Conservation (phyloP, 2,113 vertebrate genomes). For the Girardinichthys multiradiatus region DNA sequence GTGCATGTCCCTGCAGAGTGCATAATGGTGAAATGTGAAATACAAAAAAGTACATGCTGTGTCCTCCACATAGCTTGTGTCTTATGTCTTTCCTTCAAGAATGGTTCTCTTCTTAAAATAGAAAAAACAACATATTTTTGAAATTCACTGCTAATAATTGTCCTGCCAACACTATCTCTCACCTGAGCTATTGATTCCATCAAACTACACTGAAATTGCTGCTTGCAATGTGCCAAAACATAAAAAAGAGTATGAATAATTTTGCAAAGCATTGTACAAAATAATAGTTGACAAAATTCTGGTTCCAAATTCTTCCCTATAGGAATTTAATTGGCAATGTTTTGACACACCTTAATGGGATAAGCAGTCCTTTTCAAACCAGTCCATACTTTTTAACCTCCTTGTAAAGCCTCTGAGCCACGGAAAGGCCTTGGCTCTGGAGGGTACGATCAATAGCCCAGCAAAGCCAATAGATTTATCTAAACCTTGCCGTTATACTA, state of each 20-base stretch:
- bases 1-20: no score
- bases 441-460: constrained; percentile 63
- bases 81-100: no score
- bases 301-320: background rate
- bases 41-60: no score
- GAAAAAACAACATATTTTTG: no score
- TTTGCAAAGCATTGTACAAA: no score
- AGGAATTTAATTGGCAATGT: constrained; percentile 49
- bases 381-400: constrained; percentile 7
- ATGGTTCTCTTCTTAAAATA: no score
- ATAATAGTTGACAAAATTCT: background rate
- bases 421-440: constrained; percentile 44
- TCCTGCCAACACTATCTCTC: background rate
- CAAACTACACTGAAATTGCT: background rate
- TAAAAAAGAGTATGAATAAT: no score
- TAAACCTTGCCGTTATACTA: constrained; percentile 51
- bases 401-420: constrained; percentile 49
- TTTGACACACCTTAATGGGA: constrained; percentile 50
- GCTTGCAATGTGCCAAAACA: background rate
- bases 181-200: background rate
- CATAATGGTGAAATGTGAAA: no score
- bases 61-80: no score
- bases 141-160: no score
- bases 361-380: constrained; percentile 50
- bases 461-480: constrained; percentile 66